A percentile compares a stretch with the other conserved stretches of the same genome.
Evolutionary conservation across 2,797 vertebrate species (phyloP).

Genomic region (Pseudomugil gertrudae): DNA sequence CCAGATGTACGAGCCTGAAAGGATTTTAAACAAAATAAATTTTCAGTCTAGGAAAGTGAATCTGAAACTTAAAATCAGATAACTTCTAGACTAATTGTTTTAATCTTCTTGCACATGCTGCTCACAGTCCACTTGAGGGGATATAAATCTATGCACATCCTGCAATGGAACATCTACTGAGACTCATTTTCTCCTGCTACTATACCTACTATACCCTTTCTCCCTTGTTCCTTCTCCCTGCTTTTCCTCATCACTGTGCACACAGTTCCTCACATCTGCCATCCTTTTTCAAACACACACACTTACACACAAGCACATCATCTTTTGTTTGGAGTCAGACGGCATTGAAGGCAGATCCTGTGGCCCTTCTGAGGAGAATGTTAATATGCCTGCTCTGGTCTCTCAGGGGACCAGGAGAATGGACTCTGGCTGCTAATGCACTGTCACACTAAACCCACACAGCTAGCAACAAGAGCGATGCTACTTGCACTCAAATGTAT

Average conservation of each 20-base stretch:
- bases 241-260: conserved; percentile 57
- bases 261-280: conserved; percentile 47
- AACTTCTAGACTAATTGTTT: not conserved
- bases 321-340: conserved; percentile 83
- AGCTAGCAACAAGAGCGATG: conserved; percentile 42
- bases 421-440: conserved; percentile 78
- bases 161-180: conserved; percentile 12
- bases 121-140: conserved; percentile 1
- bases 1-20: not conserved
- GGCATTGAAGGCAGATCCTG: conserved; percentile 80
- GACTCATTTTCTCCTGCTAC: conserved; percentile 37
- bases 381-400: conserved; percentile 78
- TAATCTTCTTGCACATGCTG: conserved; percentile 2
- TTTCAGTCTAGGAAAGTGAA: not conserved
- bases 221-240: conserved; percentile 37
- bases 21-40: not conserved
- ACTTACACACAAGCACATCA: conserved; percentile 50
- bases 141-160: conserved; percentile 19
- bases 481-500: conserved; percentile 18
- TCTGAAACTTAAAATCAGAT: not conserved
- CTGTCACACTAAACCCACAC: conserved; percentile 67
- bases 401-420: conserved; percentile 73
- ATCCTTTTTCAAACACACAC: conserved; percentile 47
- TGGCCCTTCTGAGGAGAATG: conserved; percentile 79
- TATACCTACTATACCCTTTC: conserved; percentile 36